These are phyloP conservation scores for Carposina sasakii DNA, from an alignment of 1,140 invertebrate species.

Conservation along the genomic window DNA sequence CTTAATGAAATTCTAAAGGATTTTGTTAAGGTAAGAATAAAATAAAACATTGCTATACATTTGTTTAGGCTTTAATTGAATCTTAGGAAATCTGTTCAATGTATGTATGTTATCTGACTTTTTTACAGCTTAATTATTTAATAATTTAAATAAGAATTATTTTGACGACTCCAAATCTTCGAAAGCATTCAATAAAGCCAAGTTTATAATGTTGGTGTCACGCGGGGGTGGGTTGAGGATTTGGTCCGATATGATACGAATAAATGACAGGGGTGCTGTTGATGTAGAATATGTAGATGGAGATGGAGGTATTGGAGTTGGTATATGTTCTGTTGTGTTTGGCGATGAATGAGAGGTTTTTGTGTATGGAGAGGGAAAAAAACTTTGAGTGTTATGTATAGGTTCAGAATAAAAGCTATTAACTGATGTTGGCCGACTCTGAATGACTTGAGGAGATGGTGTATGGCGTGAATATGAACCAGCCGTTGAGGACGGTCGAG, in stretches of 20 bases:
- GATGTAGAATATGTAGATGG: conserved; percentile 11
- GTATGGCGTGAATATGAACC: too few species aligned
- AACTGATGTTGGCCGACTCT: too few species aligned
- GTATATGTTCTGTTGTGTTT: conserved; percentile 4
- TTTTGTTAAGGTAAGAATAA: conserved; percentile 18
- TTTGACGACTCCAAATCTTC: conserved; percentile 12
- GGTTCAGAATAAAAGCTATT: too few species aligned
- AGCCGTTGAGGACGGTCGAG: conserved; percentile 17
- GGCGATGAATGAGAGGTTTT: conserved; percentile 8
- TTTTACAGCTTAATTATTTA: too few species aligned
- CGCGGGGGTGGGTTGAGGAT: conserved; percentile 3
- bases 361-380: too few species aligned
- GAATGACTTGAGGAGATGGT: too few species aligned
- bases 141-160: too few species aligned
- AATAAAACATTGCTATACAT: conserved; percentile 1
- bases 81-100: neutral
- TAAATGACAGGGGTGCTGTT: conserved; percentile 4
- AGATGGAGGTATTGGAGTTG: conserved; percentile 7
- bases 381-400: conserved; percentile 6
- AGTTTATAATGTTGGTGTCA: conserved; percentile 13
- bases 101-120: too few species aligned
- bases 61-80: conserved; percentile 2
- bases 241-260: conserved; percentile 7
- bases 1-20: conserved; percentile 23
- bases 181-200: conserved; percentile 12